Conservation (phyloP, 2,113 vertebrate species). For the Proteles cristata region DNA sequence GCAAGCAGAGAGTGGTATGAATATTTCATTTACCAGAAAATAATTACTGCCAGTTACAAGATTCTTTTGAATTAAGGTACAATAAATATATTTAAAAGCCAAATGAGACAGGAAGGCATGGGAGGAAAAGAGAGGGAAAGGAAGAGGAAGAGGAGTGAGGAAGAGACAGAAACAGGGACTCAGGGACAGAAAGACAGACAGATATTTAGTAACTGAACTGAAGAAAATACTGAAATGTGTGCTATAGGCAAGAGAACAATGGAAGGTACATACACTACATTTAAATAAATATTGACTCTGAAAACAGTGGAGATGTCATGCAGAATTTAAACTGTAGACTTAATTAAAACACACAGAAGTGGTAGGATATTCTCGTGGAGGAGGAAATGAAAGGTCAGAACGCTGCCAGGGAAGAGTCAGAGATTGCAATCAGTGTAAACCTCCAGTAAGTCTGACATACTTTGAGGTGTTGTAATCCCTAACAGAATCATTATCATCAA, state of each 20-base stretch:
- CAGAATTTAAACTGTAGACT: not conserved
- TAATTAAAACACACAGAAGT: not conserved
- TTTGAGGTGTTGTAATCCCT: not conserved
- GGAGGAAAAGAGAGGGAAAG: no score
- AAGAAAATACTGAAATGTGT: not conserved
- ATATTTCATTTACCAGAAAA: not conserved
- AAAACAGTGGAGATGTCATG: not conserved
- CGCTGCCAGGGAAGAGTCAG: not conserved
- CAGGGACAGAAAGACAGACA: not conserved
- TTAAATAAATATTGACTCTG: constrained; percentile 3
- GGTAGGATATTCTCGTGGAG: not conserved
- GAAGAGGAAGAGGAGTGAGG: no score
- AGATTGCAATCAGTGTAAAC: not conserved
- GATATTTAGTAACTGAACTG: not conserved
- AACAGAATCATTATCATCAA: not conserved
- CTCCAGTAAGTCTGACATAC: not conserved
- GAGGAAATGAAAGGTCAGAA: not conserved
- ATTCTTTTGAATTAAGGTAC: not conserved
- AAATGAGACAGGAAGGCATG: not conserved
- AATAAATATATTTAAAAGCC: not conserved
- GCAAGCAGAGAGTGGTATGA: not conserved
- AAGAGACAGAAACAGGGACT: not conserved
- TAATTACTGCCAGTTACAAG: not conserved
- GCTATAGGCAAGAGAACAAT: not conserved
- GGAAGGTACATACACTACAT: not conserved